phyloP scores from a whole-genome alignment of 2,797 vertebrate genomes.

The Gobio occitaniae region DNA sequence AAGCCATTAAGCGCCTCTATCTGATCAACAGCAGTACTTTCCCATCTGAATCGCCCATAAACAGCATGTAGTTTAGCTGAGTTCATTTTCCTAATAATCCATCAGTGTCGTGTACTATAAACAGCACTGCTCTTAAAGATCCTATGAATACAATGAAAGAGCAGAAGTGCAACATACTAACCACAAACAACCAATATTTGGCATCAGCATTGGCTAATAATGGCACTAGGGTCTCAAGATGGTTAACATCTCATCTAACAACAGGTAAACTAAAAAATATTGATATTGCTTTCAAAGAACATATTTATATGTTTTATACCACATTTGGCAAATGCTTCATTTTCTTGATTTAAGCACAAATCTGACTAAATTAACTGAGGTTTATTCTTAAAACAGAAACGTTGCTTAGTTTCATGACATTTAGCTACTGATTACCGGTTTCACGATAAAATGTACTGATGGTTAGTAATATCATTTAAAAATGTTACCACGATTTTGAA shows the following conservation, averaged over 20 bases:
- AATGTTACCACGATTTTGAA: too few relatives aligned
- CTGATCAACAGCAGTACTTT: constrained; percentile 68
- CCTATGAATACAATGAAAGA: not conserved
- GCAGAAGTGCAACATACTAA: not conserved
- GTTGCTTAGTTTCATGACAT: not conserved
- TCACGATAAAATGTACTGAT: too few relatives aligned
- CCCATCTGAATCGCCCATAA: constrained; percentile 61
- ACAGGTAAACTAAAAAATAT: not conserved
- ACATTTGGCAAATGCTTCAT: not conserved
- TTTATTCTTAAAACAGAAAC: not conserved
- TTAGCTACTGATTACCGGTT: not conserved
- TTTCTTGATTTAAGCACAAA: not conserved
- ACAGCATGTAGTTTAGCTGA: not conserved
- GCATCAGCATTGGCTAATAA: not conserved
- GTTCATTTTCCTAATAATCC: constrained; percentile 28
- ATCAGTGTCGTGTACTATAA: constrained; percentile 8
- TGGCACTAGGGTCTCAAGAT: not conserved
- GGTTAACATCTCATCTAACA: not conserved
- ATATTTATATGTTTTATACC: not conserved
- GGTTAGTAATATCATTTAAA: too few relatives aligned
- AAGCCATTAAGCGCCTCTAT: constrained; percentile 67
- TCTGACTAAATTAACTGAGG: not conserved
- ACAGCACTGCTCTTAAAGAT: constrained; percentile 26
- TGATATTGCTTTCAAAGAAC: not conserved
- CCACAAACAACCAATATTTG: not conserved